These are phyloP conservation scores for Pagetopsis macropterus DNA, from an alignment of 2,797 vertebrate genomes.

Conservation along the genomic window DNA sequence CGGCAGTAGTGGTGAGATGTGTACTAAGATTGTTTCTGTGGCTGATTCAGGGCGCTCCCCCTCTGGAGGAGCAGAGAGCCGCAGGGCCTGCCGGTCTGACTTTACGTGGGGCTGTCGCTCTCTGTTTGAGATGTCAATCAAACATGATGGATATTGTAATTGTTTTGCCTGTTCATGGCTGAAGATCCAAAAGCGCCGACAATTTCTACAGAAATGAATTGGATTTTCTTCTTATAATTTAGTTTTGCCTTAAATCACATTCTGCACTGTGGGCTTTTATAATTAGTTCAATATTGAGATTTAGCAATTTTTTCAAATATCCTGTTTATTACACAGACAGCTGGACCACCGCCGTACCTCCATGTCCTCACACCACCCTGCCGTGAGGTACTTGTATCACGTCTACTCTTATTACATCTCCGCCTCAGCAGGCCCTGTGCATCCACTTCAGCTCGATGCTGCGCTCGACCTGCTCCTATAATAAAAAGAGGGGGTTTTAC, in stretches of 20 bases:
- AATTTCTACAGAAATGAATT: conserved; percentile 27
- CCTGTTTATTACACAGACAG: conserved; percentile 36
- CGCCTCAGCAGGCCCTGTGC: conserved; percentile 56
- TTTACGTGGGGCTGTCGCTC: conserved; percentile 18
- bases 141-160: conserved; percentile 45
- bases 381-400: conserved; percentile 70
- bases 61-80: conserved; percentile 24
- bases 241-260: conserved; percentile 4
- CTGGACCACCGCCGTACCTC: conserved; percentile 41
- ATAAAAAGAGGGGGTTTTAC: conserved; percentile 37
- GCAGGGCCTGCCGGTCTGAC: conserved; percentile 28
- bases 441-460: conserved; percentile 43
- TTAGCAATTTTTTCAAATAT: background rate
- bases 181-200: conserved; percentile 26
- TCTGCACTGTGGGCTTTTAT: conserved; percentile 4
- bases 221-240: background rate
- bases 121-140: conserved; percentile 40
- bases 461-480: conserved; percentile 45
- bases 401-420: conserved; percentile 75
- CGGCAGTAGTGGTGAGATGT: conserved; percentile 12
- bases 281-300: background rate
- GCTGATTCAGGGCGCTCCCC: conserved; percentile 11
- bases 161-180: conserved; percentile 24
- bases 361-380: conserved; percentile 50
- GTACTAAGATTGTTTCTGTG: conserved; percentile 17